Evolutionary conservation across 2,888 invertebrate genomes (phyloP).

Genomic region (Tachina grossa): DNA sequence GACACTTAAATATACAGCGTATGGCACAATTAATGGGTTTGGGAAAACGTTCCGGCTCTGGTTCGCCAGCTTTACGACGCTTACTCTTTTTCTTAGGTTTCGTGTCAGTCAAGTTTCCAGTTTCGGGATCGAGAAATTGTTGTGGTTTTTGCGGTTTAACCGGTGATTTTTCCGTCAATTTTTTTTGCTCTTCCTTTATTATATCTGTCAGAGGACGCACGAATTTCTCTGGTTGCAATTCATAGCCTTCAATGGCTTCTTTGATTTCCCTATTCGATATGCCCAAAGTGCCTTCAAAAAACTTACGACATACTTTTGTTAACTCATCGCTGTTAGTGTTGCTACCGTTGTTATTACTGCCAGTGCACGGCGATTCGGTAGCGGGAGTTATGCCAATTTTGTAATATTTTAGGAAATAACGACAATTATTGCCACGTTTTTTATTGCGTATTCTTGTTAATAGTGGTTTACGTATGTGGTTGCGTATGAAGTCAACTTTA

Average conservation of each 20-base stretch:
- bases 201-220: conserved; percentile 45
- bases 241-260: conserved; percentile 66
- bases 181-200: conserved; percentile 40
- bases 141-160: conserved; percentile 38
- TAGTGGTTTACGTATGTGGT: conserved; percentile 50
- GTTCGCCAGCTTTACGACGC: conserved; percentile 65
- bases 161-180: conserved; percentile 11
- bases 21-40: conserved; percentile 72
- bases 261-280: conserved; percentile 62
- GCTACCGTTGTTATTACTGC: neutral
- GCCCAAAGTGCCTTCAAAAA: conserved; percentile 62
- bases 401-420: conserved; percentile 59
- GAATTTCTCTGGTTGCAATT: conserved; percentile 40
- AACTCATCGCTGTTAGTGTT: conserved; percentile 11
- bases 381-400: conserved; percentile 7
- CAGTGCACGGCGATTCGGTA: neutral
- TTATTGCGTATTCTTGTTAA: conserved; percentile 58
- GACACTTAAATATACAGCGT: conserved; percentile 71
- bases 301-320: conserved; percentile 70
- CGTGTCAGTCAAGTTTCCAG: conserved; percentile 49
- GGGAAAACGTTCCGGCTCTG: conserved; percentile 68
- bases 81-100: conserved; percentile 49
- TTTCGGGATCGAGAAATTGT: conserved; percentile 63
- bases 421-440: conserved; percentile 63
- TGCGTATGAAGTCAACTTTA: conserved; percentile 55